Evolutionary conservation across 2,888 invertebrate genomes (phyloP), one percentile per base, ranked within the genome.

Genomic region (Netelia virgata): DNA sequence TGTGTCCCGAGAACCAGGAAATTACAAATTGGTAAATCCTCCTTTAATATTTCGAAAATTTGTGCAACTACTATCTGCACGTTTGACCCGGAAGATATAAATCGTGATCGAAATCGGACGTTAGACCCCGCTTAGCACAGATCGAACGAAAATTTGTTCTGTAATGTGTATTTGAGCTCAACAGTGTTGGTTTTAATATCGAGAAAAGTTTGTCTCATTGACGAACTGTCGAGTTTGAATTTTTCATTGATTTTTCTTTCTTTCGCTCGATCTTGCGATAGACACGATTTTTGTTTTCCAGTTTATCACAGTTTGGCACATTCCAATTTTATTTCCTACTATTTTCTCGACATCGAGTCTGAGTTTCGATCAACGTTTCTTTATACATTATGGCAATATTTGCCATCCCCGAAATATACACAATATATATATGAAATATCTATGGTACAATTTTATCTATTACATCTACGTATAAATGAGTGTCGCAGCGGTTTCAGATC

Each of bases 221-320:
- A 73, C n/a, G 1, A 28, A 36, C 5, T 14, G 70, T 18, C 72
- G 8, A 73, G 14, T 20, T 20, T 50, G 6, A 53, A 18, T 59
- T 61, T 73, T 47, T 23, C 55, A 10, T 73, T 61, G 11, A 41
- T 59, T 59, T 10, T 61, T 11, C 6, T 36, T 41, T 63, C 47
- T 53, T 74, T 63, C 55, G 57, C 28, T 28, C 36, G 47, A 36
- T 70, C n/a, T 18, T 50, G 14, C 18, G 10, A 50, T 20, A 59
- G 20, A n/a, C n/a, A n/a, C 9, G n/a, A 47, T 23, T 41, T 69
- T 70, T 55, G 16, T 47, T 47, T 23, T 66, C 50, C 20, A 18
- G 20, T 20, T 20, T 88, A 90, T 89, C 89, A 90, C 90, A 89
- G 90, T 86, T 90, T 86, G 85, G 83, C 86, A 87, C 77, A 75